Base-by-base conservation (phyloP, 2,888 invertebrate species). In the Apamea sordens region DNA sequence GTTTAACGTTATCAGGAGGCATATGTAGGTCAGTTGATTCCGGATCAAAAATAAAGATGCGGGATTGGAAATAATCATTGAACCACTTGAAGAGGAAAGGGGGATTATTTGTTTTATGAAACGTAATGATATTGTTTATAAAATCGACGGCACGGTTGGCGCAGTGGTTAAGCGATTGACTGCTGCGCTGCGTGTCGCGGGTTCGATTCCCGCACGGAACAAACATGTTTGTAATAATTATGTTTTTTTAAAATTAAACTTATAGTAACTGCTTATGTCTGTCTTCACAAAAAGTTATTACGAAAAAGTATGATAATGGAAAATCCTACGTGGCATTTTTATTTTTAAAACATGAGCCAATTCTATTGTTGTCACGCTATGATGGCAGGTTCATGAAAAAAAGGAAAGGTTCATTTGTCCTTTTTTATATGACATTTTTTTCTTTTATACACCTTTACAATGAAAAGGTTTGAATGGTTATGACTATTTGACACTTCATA, bases 1-100 rank as follows among this genome's bases (percentile, higher is more conserved):
- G 64, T 65, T 76, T 56, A 76, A 64, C 64, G 36, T 69, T 80
- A 81, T 71, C 65, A 53, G 32, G 44, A 18, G 6, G 24, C 21
- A 41, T 41, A 72, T 72, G 24, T 68, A 64, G 65, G 70, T 70
- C 70, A 44, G 44, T 15, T 56, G 13, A 47, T 61, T 32, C 13
- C 18, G 53, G 32, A 79, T 50, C n/a, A 21, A 50, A 65, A 24
- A 6, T 18, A 64, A 28, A 47, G 24, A 71, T 24, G 1, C 2
- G 11, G 24, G 18, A 18, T 18, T 63, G 1, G 28, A 5, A 59
- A 47, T 18, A 72, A 24, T n/a, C 8, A 76, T 21, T 44, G 8
- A n/a, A 44, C 7, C 18, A 32, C 7, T 59, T 32, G 11, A 44
- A 64, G 21, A 32, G 21, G 21, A 44, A 24, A 28, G 2, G 18